Conservation (phyloP, 2,113 vertebrate genomes). For the Hystrix brachyura region DNA sequence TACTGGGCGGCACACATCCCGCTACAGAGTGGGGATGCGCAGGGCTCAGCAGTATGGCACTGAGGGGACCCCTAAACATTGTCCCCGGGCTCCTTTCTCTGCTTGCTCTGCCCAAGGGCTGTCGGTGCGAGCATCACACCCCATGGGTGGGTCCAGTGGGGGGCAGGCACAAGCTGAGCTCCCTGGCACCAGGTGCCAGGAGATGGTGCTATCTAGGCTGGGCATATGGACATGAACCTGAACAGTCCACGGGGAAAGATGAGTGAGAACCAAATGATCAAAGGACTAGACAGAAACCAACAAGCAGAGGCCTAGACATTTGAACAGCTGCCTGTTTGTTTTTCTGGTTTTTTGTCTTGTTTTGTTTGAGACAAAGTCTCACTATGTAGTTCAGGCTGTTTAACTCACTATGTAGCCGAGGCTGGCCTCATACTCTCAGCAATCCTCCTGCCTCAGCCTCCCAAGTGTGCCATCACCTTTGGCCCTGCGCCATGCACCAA, state of each 20-base stretch:
- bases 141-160: neutral
- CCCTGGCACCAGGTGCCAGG: neutral
- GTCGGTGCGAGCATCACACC: neutral
- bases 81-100: neutral
- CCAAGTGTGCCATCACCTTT: too few relatives aligned
- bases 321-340: neutral
- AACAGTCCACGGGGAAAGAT: neutral
- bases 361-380: too few relatives aligned
- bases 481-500: too few relatives aligned
- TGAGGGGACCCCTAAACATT: neutral
- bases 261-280: neutral
- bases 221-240: neutral
- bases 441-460: too few relatives aligned
- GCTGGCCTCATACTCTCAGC: too few relatives aligned
- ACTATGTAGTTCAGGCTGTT: too few relatives aligned
- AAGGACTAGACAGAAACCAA: neutral
- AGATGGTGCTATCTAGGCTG: neutral
- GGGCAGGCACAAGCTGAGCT: neutral
- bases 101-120: fast-evolving
- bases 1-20: neutral
- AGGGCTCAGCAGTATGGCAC: fast-evolving
- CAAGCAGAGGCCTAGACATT: neutral
- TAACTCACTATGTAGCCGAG: too few relatives aligned
- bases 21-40: fast-evolving
- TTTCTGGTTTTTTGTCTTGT: too few relatives aligned